Base-by-base conservation (phyloP, 2,113 vertebrate genomes). In the Hypomesus transpacificus region DNA sequence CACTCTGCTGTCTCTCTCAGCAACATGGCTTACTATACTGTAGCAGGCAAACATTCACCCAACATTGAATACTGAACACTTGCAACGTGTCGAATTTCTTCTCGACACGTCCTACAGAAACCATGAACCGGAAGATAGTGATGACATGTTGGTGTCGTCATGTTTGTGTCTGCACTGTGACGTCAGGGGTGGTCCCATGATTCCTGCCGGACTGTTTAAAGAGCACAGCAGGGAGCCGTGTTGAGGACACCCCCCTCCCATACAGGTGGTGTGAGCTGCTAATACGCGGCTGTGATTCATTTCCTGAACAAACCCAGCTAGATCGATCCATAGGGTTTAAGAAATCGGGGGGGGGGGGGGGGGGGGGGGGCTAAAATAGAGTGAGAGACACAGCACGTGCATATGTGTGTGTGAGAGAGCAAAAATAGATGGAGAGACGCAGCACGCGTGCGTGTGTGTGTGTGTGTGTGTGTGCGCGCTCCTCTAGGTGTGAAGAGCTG, bases 321-420 rank as follows among this genome's bases (percentile, higher is more conserved):
- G 80, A 86, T 89, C 86, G 87, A 86, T 87, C 59, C 18, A 14
- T 28, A 68, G 24, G 61, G 68, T 79, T 84, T 61, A 84, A 86
- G 84, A 85, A 34, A 34, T 4, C 31, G 4, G 31, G 4, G 31
- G 31, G 31, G 2, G 31, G 31, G 31, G 31, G 5, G 31, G 5
- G 31, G 31, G 31, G 31, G 31, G 86, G 84, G 83, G 74, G 39
- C 39, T 11, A 46, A 46, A 46, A 46, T 46, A 46, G 39, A 46
- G 9, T 46, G 39, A 46, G 39, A 46, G 75, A 73, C 59, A 73
- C 59, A 58, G 39, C 51, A 61, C 24, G 57, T 58, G 31, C 6
- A 56, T 58, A 2, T 59, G 22, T n/a, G 22, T 52, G 20, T 53
- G 58, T 63, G 46, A 46, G 70, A 79, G 52, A 66, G 53, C 71